A percentile compares a stretch with the other conserved stretches of the same genome.
phyloP scores from a whole-genome alignment of 2,113 vertebrate species.

The Danionella cerebrum region DNA sequence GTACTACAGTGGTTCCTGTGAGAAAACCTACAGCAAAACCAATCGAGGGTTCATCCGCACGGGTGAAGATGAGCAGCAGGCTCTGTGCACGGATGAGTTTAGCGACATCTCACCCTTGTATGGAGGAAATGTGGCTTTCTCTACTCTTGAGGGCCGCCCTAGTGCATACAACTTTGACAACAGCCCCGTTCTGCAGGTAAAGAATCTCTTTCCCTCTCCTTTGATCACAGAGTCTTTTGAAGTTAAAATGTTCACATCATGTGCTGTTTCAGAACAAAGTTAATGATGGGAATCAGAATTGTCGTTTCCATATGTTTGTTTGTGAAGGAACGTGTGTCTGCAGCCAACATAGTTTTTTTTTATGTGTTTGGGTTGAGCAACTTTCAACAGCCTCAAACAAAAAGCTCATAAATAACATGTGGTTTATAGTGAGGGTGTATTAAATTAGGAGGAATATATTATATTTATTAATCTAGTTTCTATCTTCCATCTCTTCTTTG shows the following conservation, averaged over 20 bases:
- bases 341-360: background rate
- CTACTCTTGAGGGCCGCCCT: conserved; percentile 88
- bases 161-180: conserved; percentile 95
- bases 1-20: conserved; percentile 95
- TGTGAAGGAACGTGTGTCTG: background rate
- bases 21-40: conserved; percentile 81
- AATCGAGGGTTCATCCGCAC: conserved; percentile 85
- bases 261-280: background rate
- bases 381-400: background rate
- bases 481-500: too few relatives aligned
- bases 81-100: conserved; percentile 92
- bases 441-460: background rate
- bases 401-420: background rate
- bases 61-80: conserved; percentile 87
- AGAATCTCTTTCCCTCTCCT: background rate
- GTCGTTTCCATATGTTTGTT: background rate
- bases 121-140: conserved; percentile 92
- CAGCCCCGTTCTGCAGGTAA: conserved; percentile 91
- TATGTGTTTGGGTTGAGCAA: background rate
- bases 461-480: background rate
- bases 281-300: background rate
- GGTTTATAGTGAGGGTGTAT: background rate
- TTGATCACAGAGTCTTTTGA: background rate
- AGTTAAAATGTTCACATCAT: background rate
- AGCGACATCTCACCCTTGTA: conserved; percentile 97